These are phyloP conservation scores for Phenganax subtilis DNA, from an alignment of 92 coral and sea anemone species.

Conservation along the genomic window DNA sequence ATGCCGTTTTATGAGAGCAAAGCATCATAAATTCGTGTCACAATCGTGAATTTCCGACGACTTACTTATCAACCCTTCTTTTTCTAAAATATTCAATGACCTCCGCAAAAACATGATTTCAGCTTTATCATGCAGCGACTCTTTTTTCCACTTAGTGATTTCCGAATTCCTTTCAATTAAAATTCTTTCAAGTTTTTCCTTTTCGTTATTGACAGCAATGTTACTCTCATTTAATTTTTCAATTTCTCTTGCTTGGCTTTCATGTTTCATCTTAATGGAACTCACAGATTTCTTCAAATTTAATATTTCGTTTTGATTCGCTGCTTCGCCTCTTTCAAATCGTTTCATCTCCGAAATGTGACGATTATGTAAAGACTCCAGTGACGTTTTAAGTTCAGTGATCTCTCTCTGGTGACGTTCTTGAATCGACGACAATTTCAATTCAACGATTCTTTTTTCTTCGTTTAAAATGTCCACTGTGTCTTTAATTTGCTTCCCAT, in stretches of 20 bases:
- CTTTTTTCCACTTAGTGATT: conserved; percentile 31
- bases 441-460: conserved; percentile 3
- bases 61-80: conserved; percentile 20
- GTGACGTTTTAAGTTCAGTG: conserved; percentile 9
- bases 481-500: conserved; percentile 23
- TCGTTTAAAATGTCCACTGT: conserved; percentile 4
- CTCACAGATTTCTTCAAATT: conserved; percentile 9
- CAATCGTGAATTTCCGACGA: not conserved
- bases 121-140: conserved; percentile 19
- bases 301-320: conserved; percentile 23
- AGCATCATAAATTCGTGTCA: not conserved
- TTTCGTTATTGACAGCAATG: not conserved
- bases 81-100: conserved; percentile 38
- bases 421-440: not conserved
- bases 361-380: conserved; percentile 16
- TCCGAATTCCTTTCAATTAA: conserved; percentile 26
- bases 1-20: too few relatives aligned
- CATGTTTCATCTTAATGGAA: conserved; percentile 2
- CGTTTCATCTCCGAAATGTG: not conserved
- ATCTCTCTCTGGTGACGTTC: conserved; percentile 12
- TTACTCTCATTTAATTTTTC: conserved; percentile 2
- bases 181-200: conserved; percentile 7
- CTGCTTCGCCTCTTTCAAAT: conserved; percentile 11
- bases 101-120: conserved; percentile 29
- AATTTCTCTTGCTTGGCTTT: conserved; percentile 15